Conservation (phyloP, 2,888 invertebrate genomes). For the Sympetrum striolatum region DNA sequence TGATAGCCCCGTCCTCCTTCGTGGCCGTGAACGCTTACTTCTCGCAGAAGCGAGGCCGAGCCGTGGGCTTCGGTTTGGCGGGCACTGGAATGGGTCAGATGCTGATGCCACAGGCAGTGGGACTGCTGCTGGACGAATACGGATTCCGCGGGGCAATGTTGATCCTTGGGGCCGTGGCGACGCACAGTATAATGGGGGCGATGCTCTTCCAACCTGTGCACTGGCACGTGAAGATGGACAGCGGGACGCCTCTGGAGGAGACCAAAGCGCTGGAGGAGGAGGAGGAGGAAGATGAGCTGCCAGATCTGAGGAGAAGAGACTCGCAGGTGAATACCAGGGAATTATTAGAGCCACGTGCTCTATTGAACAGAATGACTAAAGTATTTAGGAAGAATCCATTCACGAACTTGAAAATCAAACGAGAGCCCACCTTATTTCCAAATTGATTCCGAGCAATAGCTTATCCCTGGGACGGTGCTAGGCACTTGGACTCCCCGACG, state of each 20-base stretch:
- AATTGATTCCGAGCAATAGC: too few relatives aligned
- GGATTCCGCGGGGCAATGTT: conserved; percentile 61
- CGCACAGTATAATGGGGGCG: conserved; percentile 34
- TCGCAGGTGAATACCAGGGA: not conserved
- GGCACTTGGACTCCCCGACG: too few relatives aligned
- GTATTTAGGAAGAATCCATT: too few relatives aligned
- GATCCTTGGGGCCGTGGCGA: conserved; percentile 19
- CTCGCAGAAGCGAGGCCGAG: conserved; percentile 69
- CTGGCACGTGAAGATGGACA: conserved; percentile 57
- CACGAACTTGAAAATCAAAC: too few relatives aligned
- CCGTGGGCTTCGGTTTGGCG: conserved; percentile 77
- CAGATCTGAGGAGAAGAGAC: not conserved
- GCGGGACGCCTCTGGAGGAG: not conserved
- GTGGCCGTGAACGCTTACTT: conserved; percentile 77
- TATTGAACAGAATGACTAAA: too few relatives aligned
- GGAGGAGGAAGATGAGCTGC: not conserved
- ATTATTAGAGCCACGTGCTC: too few relatives aligned
- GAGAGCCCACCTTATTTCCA: too few relatives aligned
- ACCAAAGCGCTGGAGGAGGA: not conserved
- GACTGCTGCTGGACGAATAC: conserved; percentile 68
- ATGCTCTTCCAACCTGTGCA: conserved; percentile 66
- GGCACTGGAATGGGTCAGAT: conserved; percentile 80
- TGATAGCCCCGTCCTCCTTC: conserved; percentile 75
- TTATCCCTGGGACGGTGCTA: too few relatives aligned
- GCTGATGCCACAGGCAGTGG: conserved; percentile 74